phyloP scores from a whole-genome alignment of 2,113 vertebrate genomes.

The Sialia sialis region DNA sequence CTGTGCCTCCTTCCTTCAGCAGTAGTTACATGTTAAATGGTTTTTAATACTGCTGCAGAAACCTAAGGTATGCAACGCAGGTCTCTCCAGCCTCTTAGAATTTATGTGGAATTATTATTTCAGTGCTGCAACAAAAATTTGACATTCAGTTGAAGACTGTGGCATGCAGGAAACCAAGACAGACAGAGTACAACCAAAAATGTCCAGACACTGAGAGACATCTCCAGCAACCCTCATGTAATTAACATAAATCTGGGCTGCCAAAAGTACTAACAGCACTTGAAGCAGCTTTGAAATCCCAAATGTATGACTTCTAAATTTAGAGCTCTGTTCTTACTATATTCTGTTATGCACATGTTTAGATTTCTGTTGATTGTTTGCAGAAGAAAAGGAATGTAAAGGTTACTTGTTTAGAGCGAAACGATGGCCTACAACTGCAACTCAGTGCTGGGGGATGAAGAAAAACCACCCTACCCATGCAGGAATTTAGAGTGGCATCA shows the following conservation, averaged over 20 bases:
- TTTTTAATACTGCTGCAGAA: slow-evolving; percentile 29
- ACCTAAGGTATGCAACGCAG: neutral
- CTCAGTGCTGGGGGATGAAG: neutral
- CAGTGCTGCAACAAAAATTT: neutral
- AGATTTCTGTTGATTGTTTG: slow-evolving; percentile 61
- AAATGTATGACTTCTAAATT: slow-evolving; percentile 55
- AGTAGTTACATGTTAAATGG: slow-evolving; percentile 11
- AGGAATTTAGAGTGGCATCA: neutral
- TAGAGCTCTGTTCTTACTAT: slow-evolving; percentile 54
- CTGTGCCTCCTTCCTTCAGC: slow-evolving; percentile 57
- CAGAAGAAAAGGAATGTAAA: slow-evolving; percentile 54
- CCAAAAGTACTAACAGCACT: slow-evolving; percentile 63
- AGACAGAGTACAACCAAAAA: slow-evolving; percentile 56
- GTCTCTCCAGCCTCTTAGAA: neutral
- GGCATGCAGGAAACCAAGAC: slow-evolving; percentile 56
- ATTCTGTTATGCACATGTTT: slow-evolving; percentile 66
- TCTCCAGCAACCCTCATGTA: slow-evolving; percentile 55
- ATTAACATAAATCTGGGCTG: slow-evolving; percentile 65
- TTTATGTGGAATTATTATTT: slow-evolving; percentile 32
- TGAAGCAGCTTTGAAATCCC: slow-evolving; percentile 64
- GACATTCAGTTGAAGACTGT: neutral
- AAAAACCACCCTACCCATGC: neutral
- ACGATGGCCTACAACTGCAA: neutral
- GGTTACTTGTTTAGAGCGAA: slow-evolving; percentile 10
- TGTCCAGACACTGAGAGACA: slow-evolving; percentile 52